Evolutionary conservation across 2,113 vertebrate species (phyloP).

Genomic region (Xiphias gladius): DNA sequence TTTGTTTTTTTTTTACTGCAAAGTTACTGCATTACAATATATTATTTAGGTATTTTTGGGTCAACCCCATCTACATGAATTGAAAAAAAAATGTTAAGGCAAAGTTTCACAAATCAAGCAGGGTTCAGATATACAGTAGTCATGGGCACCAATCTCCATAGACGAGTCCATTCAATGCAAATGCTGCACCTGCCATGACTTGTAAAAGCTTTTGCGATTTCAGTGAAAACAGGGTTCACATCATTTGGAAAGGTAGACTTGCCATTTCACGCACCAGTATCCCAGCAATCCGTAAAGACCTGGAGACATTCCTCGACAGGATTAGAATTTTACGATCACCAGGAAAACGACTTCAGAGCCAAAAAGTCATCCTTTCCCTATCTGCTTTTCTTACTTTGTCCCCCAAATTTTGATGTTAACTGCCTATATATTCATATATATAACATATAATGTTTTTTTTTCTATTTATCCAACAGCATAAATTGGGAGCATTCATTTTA

Average conservation of each 20-base stretch:
- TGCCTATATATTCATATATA: not conserved
- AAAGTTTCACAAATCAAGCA: constrained; percentile 48
- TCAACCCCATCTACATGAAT: not conserved
- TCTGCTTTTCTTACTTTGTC: constrained; percentile 32
- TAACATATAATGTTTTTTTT: not conserved
- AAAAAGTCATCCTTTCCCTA: constrained; percentile 65
- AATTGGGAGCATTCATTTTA: not conserved
- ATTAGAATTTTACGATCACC: constrained; percentile 84
- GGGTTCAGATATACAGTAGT: constrained; percentile 37
- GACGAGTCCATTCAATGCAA: constrained; percentile 79
- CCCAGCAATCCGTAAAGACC: constrained; percentile 84
- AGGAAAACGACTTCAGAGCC: constrained; percentile 74
- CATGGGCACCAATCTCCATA: constrained; percentile 54
- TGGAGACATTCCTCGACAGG: constrained; percentile 83
- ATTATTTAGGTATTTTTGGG: not conserved
- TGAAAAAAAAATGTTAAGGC: constrained; percentile 1
- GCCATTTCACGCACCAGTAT: constrained; percentile 86
- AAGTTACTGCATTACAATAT: not conserved
- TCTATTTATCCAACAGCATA: not conserved
- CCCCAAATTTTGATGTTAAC: constrained; percentile 35
- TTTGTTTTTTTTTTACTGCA: not conserved
- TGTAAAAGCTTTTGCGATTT: constrained; percentile 79
- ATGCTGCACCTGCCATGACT: constrained; percentile 76
- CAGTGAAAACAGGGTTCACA: constrained; percentile 79
- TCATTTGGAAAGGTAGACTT: constrained; percentile 85